Evolutionary conservation across 2,888 invertebrate species (phyloP).

Genomic region (Margaritifera margaritifera): DNA sequence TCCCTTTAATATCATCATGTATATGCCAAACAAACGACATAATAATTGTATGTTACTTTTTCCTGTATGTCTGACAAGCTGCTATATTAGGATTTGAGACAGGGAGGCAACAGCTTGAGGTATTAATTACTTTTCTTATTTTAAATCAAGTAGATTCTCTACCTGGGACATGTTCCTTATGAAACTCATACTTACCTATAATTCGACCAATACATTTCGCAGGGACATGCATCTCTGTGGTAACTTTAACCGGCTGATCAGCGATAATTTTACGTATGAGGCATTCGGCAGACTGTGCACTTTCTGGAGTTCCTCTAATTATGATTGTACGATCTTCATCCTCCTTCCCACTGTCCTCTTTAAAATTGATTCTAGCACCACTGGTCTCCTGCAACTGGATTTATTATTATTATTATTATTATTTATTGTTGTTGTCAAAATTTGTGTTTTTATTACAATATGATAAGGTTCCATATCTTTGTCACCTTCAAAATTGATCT

Average conservation of each 20-base stretch:
- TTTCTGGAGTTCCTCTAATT: conserved; percentile 81
- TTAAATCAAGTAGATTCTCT: not conserved
- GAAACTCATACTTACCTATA: conserved; percentile 75
- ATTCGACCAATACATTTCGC: conserved; percentile 80
- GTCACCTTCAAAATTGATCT: too few relatives aligned
- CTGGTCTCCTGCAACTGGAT: conserved; percentile 81
- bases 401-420: not conserved
- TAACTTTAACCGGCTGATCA: conserved; percentile 81
- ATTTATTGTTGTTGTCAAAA: too few relatives aligned
- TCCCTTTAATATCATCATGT: too few relatives aligned
- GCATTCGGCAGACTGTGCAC: conserved; percentile 81
- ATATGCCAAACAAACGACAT: too few relatives aligned
- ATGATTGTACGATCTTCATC: conserved; percentile 78
- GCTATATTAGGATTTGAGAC: too few relatives aligned
- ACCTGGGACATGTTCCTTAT: not conserved
- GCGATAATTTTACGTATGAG: conserved; percentile 80
- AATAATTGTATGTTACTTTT: too few relatives aligned
- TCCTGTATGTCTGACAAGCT: too few relatives aligned
- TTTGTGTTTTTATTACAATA: too few relatives aligned
- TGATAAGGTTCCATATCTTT: too few relatives aligned
- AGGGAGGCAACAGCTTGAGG: too few relatives aligned
- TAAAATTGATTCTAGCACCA: conserved; percentile 78
- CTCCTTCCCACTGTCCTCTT: conserved; percentile 70
- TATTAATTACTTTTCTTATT: too few relatives aligned
- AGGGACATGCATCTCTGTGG: conserved; percentile 81